Evolutionary conservation across 2,888 invertebrate species (phyloP).

Genomic region (Electrophaes corylata): DNA sequence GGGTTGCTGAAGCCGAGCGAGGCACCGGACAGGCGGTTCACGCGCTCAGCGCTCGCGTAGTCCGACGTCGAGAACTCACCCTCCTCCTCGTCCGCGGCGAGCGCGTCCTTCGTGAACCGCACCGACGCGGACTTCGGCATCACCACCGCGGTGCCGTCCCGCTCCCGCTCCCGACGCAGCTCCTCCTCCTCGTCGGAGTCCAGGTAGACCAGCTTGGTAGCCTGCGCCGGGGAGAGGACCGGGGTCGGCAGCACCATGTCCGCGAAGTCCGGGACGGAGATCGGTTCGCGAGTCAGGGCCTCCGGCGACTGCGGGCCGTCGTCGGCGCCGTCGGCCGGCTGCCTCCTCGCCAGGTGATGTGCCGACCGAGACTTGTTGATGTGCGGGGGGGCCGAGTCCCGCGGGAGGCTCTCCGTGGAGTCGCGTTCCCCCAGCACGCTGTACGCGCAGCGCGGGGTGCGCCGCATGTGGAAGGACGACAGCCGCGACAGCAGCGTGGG

Average conservation of each 20-base stretch:
- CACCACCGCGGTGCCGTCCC: background rate
- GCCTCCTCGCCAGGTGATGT: conserved; percentile 79
- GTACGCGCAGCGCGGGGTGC: conserved; percentile 89
- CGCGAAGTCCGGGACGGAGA: conserved; percentile 90
- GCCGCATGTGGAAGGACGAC: conserved; percentile 88
- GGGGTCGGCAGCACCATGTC: conserved; percentile 86
- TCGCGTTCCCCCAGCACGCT: conserved; percentile 87
- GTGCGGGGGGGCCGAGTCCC: conserved; percentile 55
- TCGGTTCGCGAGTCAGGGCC: conserved; percentile 86
- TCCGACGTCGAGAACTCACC: conserved; percentile 87
- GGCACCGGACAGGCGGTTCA: conserved; percentile 82
- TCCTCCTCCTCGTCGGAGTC: conserved; percentile 87
- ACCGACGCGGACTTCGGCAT: conserved; percentile 80
- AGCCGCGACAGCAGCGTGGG: conserved; percentile 86
- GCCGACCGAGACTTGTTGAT: conserved; percentile 85
- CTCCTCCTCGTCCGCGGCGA: conserved; percentile 83
- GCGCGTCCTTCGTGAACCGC: conserved; percentile 79
- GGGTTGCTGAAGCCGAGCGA: conserved; percentile 89
- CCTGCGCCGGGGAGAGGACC: conserved; percentile 87
- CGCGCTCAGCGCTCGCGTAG: conserved; percentile 89
- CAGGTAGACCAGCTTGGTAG: conserved; percentile 87
- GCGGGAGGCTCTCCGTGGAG: conserved; percentile 86
- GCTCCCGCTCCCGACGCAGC: conserved; percentile 49
- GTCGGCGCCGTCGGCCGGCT: conserved; percentile 54
- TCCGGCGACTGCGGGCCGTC: too few species aligned